These are phyloP conservation scores for Basileuterus tristriatus DNA, from an alignment of 2,797 vertebrate species.

Conservation along the genomic window DNA sequence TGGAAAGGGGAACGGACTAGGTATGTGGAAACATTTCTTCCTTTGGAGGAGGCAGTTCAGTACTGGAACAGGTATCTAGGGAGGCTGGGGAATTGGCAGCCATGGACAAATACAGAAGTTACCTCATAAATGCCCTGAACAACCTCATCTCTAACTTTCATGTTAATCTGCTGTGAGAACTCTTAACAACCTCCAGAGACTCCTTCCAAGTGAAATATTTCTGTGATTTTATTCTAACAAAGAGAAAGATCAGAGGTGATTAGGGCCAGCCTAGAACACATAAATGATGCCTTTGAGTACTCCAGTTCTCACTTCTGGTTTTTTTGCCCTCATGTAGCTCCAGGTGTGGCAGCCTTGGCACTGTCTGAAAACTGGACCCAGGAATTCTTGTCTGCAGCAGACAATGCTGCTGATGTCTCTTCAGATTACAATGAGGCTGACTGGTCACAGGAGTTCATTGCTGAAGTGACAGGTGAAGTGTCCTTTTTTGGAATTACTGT, in stretches of 20 bases:
- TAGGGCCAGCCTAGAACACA: not conserved
- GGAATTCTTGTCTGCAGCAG: constrained; percentile 86
- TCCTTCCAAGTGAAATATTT: not conserved
- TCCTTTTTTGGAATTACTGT: not conserved
- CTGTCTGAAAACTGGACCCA: constrained; percentile 94
- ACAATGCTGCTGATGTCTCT: constrained; percentile 78
- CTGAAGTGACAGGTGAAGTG: constrained; percentile 89
- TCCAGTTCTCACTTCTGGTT: not conserved
- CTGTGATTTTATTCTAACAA: not conserved
- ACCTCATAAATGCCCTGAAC: not conserved
- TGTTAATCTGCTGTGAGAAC: not conserved
- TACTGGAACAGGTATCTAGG: not conserved
- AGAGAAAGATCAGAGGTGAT: not conserved
- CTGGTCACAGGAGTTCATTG: constrained; percentile 97
- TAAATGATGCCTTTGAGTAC: not conserved
- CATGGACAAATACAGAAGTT: not conserved
- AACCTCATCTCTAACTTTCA: not conserved
- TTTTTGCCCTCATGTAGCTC: constrained; percentile 76
- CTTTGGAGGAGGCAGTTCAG: not conserved
- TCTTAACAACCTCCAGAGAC: not conserved
- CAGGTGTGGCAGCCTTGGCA: constrained; percentile 92
- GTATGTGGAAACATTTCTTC: not conserved
- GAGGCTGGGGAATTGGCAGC: not conserved
- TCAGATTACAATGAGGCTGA: constrained; percentile 89
- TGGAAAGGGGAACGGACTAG: not conserved